Evolutionary conservation across 2,888 invertebrate species (phyloP).

Genomic region (Hyposoter dolosus): DNA sequence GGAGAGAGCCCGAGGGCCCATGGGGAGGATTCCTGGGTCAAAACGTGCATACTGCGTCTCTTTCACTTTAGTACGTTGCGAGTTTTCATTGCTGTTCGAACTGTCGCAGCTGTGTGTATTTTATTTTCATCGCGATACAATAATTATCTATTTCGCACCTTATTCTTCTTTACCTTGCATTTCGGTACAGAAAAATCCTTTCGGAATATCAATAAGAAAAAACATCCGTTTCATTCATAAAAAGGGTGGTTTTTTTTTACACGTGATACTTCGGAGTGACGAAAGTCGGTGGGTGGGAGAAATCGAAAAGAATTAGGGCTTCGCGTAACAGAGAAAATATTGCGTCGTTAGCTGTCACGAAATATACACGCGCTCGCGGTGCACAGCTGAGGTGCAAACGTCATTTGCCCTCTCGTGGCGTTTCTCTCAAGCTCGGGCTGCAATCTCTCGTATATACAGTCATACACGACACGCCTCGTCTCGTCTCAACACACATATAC

Average conservation of each 20-base stretch:
- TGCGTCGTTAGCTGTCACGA: slow-evolving; percentile 57
- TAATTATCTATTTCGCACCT: background rate
- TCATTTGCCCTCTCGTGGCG: slow-evolving; percentile 35
- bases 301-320: background rate
- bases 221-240: slow-evolving; percentile 8
- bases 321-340: slow-evolving; percentile 21
- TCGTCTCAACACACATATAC: background rate
- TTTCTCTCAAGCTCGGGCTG: slow-evolving; percentile 4
- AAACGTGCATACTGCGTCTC: slow-evolving; percentile 66
- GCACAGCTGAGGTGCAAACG: slow-evolving; percentile 48
- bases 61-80: slow-evolving; percentile 69
- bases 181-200: background rate
- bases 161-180: background rate
- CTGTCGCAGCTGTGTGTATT: slow-evolving; percentile 40
- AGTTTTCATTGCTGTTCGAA: slow-evolving; percentile 61
- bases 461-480: background rate
- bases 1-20: slow-evolving; percentile 51
- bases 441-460: slow-evolving; percentile 14
- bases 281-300: slow-evolving; percentile 8
- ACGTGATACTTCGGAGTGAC: background rate
- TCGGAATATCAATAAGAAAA: background rate
- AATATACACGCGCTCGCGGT: slow-evolving; percentile 27
- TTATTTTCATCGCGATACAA: background rate
- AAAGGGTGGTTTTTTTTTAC: background rate
- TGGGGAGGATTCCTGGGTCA: slow-evolving; percentile 66